A percentile compares a stretch with the other conserved stretches of the same genome.
Conservation (phyloP, 2,113 vertebrate genomes). For the Nothocercus julius region DNA sequence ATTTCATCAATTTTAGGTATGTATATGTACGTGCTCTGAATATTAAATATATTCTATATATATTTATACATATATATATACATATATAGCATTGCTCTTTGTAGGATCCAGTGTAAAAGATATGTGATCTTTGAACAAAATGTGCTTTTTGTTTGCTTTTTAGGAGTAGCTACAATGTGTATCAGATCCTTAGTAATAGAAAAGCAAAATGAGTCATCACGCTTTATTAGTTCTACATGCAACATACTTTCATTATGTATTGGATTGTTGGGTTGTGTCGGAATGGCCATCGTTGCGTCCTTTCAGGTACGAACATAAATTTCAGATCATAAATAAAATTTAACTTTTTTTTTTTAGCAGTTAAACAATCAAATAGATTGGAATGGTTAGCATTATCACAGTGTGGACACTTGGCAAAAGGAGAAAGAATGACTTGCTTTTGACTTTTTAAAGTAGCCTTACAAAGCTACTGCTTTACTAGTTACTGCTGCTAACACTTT, state of each 20-base stretch:
- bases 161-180: slow-evolving; percentile 88
- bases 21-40: neutral
- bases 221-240: slow-evolving; percentile 47
- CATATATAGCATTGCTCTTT: neutral
- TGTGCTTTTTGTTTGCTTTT: neutral
- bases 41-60: too few relatives aligned
- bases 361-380: neutral
- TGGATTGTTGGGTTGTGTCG: slow-evolving; percentile 85
- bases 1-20: slow-evolving; percentile 91
- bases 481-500: neutral
- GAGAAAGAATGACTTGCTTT: neutral
- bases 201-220: slow-evolving; percentile 76
- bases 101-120: neutral
- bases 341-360: neutral
- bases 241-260: slow-evolving; percentile 79
- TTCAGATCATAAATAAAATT: neutral
- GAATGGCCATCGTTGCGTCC: slow-evolving; percentile 91
- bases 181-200: slow-evolving; percentile 88
- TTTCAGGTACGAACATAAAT: slow-evolving; percentile 85
- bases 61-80: too few relatives aligned
- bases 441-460: neutral
- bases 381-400: neutral
- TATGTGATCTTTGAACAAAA: neutral
- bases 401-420: neutral
- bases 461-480: neutral